phyloP scores from a whole-genome alignment of 2,888 invertebrate species.

The Celastrina argiolus region DNA sequence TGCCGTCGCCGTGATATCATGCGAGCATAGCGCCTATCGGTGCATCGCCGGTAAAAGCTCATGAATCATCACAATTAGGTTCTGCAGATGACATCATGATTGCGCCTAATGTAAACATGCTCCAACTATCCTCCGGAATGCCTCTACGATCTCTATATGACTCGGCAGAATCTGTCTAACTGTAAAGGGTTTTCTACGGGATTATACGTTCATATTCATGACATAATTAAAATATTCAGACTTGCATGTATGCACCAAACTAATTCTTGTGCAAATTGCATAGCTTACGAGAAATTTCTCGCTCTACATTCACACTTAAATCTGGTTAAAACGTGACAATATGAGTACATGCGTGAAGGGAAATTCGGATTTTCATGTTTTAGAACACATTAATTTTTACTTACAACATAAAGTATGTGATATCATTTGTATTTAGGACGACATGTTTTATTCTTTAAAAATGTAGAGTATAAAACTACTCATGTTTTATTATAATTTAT shows the following conservation, averaged over 20 bases:
- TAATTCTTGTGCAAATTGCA: constrained; percentile 9
- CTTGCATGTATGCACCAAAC: not conserved
- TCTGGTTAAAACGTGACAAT: constrained; percentile 3
- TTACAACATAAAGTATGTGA: not conserved
- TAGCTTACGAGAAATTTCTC: constrained; percentile 1
- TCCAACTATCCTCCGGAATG: constrained; percentile 29
- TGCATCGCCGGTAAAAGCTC: constrained; percentile 71
- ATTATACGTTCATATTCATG: not conserved
- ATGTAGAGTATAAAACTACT: not conserved
- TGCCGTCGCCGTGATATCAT: constrained; percentile 50
- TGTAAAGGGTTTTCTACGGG: not conserved
- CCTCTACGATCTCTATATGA: not conserved
- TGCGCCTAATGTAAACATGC: constrained; percentile 52
- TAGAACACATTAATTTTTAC: not conserved
- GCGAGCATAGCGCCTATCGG: constrained; percentile 62
- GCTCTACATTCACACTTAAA: constrained; percentile 9
- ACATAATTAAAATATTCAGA: not conserved
- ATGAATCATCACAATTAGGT: constrained; percentile 71
- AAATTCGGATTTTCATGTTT: constrained; percentile 6
- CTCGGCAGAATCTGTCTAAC: not conserved
- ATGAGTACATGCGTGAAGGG: not conserved
- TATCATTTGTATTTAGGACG: not conserved
- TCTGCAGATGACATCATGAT: constrained; percentile 66
- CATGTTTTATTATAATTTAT: not conserved
- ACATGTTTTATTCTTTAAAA: not conserved